Percentiles rank a stretch among this genome's conserved stretches.
These are phyloP conservation scores for Anoncus sp. DNA, from an alignment of 2,888 invertebrate genomes.

Conservation along the genomic window DNA sequence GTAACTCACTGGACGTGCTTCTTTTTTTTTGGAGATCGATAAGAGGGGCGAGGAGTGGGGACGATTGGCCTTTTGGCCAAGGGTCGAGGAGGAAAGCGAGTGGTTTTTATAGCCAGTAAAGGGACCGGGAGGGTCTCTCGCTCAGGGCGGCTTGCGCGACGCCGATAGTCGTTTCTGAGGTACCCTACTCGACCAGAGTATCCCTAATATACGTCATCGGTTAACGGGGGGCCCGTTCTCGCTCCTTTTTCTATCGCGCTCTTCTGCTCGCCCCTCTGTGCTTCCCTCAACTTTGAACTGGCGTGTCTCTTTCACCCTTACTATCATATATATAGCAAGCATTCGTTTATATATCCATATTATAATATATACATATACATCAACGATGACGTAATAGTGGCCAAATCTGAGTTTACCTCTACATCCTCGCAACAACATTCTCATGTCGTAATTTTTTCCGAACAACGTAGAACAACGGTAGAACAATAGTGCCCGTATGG, in stretches of 20 bases:
- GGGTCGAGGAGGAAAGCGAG: conserved; percentile 81
- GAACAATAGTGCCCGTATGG: no score
- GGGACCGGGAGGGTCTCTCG: conserved; percentile 78
- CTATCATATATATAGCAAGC: conserved; percentile 38
- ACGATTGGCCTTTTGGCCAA: conserved; percentile 82
- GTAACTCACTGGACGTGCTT: conserved; percentile 39
- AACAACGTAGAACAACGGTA: no score
- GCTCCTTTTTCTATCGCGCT: conserved; percentile 45
- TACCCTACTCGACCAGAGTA: conserved; percentile 82
- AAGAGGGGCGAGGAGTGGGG: conserved; percentile 64
- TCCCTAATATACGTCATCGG: conserved; percentile 83
- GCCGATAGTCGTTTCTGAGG: conserved; percentile 74
- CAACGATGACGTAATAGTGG: background rate
- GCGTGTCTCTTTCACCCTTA: conserved; percentile 24
- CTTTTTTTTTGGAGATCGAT: conserved; percentile 76
- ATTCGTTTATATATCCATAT: conserved; percentile 30
- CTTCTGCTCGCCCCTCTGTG: conserved; percentile 12
- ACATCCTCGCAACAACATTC: conserved; percentile 21
- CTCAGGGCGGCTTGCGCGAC: conserved; percentile 36
- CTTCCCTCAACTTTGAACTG: conserved; percentile 32
- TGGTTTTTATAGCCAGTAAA: conserved; percentile 83
- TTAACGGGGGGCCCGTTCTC: conserved; percentile 76
- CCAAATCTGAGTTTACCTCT: conserved; percentile 15
- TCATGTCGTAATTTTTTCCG: background rate
- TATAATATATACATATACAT: background rate